Evolutionary conservation across 2,888 invertebrate genomes (phyloP).

Genomic region (Cantharis rustica): DNA sequence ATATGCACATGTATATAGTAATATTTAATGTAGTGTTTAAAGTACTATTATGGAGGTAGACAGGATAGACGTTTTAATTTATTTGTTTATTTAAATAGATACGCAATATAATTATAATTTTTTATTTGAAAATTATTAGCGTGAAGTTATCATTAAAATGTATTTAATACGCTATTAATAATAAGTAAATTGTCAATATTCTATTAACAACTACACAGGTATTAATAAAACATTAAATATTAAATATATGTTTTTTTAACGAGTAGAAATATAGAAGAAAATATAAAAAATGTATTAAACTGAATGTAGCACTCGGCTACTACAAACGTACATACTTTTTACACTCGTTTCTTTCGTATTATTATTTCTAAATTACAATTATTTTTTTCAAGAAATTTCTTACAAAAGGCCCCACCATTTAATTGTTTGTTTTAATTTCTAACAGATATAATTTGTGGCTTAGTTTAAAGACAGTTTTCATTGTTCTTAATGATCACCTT

Average conservation of each 20-base stretch:
- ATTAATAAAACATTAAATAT: too few relatives aligned
- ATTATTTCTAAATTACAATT: neutral
- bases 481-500: neutral
- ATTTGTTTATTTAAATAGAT: too few relatives aligned
- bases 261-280: neutral
- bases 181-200: too few relatives aligned
- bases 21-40: too few relatives aligned
- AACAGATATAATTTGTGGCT: neutral
- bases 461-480: neutral
- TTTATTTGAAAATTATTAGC: neutral
- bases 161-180: neutral
- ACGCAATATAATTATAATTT: neutral
- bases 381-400: neutral
- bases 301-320: neutral
- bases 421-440: neutral
- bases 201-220: too few relatives aligned
- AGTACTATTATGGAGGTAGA: too few relatives aligned
- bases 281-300: neutral
- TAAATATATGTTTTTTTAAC: too few relatives aligned
- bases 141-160: neutral
- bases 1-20: too few relatives aligned
- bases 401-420: neutral
- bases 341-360: neutral
- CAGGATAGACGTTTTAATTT: too few relatives aligned
- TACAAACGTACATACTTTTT: neutral